Conservation (phyloP, 2,797 vertebrate species). For the Esox lucius region DNA sequence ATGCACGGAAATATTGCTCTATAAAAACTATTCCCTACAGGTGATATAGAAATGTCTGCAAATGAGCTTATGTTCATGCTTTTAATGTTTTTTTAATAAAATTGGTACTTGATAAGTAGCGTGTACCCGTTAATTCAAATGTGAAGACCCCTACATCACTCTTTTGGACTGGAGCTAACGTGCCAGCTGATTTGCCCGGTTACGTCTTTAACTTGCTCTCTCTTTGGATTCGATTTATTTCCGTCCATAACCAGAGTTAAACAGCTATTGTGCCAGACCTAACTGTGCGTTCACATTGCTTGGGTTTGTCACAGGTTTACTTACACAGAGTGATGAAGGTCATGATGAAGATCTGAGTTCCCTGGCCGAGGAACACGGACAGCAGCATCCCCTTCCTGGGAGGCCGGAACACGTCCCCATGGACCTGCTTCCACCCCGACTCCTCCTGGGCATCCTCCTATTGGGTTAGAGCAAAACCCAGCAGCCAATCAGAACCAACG, state of each 20-base stretch:
- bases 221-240: too few species aligned
- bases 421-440: constrained; percentile 91
- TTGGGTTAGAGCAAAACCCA: constrained; percentile 25
- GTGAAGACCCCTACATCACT: too few species aligned
- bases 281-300: neutral
- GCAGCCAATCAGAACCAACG: constrained; percentile 13
- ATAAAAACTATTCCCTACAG: neutral
- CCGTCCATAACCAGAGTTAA: too few species aligned
- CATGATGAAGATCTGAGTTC: constrained; percentile 93
- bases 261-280: neutral
- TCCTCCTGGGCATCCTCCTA: constrained; percentile 89
- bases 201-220: too few species aligned
- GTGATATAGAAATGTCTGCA: neutral
- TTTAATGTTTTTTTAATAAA: too few species aligned
- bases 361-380: constrained; percentile 89
- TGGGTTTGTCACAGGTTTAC: too few species aligned
- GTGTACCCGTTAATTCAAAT: too few species aligned
- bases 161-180: too few species aligned
- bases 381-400: constrained; percentile 87
- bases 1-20: neutral
- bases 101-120: too few species aligned
- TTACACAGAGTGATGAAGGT: constrained; percentile 93
- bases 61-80: too few species aligned
- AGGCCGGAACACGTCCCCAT: constrained; percentile 87
- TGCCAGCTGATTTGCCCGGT: too few species aligned